A percentile compares a stretch with the other conserved stretches of the same genome.
phyloP scores from a whole-genome alignment of 2,113 vertebrate genomes.

The Anhinga rufa region DNA sequence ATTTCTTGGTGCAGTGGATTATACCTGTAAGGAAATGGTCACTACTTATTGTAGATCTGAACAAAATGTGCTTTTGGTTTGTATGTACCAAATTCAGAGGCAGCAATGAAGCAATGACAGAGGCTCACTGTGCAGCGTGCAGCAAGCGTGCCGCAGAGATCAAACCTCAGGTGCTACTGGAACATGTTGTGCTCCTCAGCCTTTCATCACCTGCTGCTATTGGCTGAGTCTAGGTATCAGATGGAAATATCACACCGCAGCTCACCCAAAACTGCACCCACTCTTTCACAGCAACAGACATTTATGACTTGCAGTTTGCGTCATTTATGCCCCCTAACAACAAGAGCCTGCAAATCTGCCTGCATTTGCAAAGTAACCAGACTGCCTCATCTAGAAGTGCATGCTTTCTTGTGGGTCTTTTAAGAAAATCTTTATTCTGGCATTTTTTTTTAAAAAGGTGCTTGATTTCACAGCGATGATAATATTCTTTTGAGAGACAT shows the following conservation, averaged over 20 bases:
- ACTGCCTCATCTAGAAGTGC: background rate
- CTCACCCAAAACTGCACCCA: conserved; percentile 39
- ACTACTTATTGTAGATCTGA: background rate
- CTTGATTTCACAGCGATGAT: background rate
- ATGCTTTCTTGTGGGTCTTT: background rate
- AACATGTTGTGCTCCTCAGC: conserved; percentile 41
- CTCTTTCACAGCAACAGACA: conserved; percentile 7
- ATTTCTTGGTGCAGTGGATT: background rate
- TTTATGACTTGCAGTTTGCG: conserved; percentile 23
- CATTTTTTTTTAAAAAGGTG: background rate
- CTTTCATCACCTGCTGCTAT: conserved; percentile 26
- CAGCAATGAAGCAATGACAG: background rate
- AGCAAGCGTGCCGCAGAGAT: conserved; percentile 12
- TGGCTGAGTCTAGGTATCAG: conserved; percentile 59
- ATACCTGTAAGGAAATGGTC: background rate
- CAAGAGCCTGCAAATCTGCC: conserved; percentile 14
- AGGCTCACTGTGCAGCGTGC: background rate
- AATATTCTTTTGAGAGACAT: background rate
- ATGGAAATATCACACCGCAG: conserved; percentile 63
- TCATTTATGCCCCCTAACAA: conserved; percentile 32
- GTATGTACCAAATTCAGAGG: background rate
- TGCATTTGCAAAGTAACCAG: conserved; percentile 3
- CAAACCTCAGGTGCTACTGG: conserved; percentile 53
- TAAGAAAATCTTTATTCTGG: background rate
- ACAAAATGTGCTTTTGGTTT: background rate